Conservation (phyloP, 2,797 vertebrate genomes). For the Acanthis flammea region DNA sequence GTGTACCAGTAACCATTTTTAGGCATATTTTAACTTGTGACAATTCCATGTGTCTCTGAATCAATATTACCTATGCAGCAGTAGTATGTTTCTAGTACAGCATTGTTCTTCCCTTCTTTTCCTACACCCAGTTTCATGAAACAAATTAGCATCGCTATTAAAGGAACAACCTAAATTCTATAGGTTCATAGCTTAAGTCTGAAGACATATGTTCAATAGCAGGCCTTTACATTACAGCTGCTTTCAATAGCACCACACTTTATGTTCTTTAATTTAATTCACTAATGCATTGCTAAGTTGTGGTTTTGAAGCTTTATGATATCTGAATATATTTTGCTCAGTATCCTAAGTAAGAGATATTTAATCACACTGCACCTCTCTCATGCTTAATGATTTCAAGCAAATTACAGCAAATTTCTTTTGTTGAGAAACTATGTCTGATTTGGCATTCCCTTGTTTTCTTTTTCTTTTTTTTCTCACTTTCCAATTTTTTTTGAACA, state of each 20-base stretch:
- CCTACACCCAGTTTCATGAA: not conserved
- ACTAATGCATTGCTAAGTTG: not conserved
- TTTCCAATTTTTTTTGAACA: constrained; percentile 46
- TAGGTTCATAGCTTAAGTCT: not conserved
- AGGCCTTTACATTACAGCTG: not conserved
- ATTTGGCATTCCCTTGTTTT: not conserved
- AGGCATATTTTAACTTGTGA: not conserved
- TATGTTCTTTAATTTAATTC: not conserved
- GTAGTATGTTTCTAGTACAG: not conserved
- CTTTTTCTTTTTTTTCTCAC: not conserved
- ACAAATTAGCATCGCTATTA: not conserved
- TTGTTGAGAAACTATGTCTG: not conserved
- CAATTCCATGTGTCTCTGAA: not conserved
- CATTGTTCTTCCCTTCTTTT: not conserved
- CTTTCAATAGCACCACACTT: not conserved
- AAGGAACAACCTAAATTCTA: not conserved
- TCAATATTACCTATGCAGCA: not conserved
- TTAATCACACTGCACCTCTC: not conserved
- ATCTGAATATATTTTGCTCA: not conserved
- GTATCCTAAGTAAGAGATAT: not conserved
- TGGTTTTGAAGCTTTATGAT: not conserved
- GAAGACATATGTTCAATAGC: not conserved
- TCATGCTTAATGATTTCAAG: not conserved
- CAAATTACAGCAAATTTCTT: not conserved
- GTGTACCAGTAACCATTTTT: not conserved